Conservation (phyloP, 2,888 invertebrate species). For the Drosophila longiperda region DNA sequence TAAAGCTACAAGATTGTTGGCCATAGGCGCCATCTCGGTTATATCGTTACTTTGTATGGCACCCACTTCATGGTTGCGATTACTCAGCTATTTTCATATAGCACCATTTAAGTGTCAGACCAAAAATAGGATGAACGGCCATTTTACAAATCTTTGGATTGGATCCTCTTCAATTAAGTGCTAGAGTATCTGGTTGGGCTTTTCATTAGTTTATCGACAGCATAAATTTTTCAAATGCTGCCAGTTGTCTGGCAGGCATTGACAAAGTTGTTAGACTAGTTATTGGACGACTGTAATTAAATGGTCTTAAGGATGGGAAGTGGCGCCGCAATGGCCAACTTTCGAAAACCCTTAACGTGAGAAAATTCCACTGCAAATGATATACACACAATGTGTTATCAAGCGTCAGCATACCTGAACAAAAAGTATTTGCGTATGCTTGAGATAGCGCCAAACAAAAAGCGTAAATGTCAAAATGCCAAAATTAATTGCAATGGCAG, state of each 20-base stretch:
- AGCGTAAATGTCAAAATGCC: conserved; percentile 81
- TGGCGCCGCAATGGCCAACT: conserved; percentile 50
- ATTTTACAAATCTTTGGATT: conserved; percentile 52
- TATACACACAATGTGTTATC: conserved; percentile 73
- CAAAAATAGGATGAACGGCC: conserved; percentile 19
- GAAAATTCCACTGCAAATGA: conserved; percentile 72
- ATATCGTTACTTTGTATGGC: conserved; percentile 45
- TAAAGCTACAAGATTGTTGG: conserved; percentile 26
- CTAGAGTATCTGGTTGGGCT: conserved; percentile 59
- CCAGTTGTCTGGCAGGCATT: conserved; percentile 14
- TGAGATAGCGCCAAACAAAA: conserved; percentile 68
- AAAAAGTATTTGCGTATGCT: conserved; percentile 76
- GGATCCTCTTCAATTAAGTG: conserved; percentile 68
- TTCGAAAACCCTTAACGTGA: conserved; percentile 70
- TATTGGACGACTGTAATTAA: conserved; percentile 64
- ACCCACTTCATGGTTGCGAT: conserved; percentile 40
- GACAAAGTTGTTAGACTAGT: conserved; percentile 58
- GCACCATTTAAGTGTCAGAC: conserved; percentile 23
- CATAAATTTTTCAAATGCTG: conserved; percentile 71
- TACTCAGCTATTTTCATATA: conserved; percentile 20
- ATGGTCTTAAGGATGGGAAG: conserved; percentile 36
- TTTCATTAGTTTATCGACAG: conserved; percentile 78
- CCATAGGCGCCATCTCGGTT: conserved; percentile 8
- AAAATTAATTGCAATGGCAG: conserved; percentile 81
- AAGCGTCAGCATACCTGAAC: conserved; percentile 70